Percentiles rank a stretch among this genome's conserved stretches.
Conservation (phyloP, 1,140 invertebrate species). For the Neuroterus valhalla region DNA sequence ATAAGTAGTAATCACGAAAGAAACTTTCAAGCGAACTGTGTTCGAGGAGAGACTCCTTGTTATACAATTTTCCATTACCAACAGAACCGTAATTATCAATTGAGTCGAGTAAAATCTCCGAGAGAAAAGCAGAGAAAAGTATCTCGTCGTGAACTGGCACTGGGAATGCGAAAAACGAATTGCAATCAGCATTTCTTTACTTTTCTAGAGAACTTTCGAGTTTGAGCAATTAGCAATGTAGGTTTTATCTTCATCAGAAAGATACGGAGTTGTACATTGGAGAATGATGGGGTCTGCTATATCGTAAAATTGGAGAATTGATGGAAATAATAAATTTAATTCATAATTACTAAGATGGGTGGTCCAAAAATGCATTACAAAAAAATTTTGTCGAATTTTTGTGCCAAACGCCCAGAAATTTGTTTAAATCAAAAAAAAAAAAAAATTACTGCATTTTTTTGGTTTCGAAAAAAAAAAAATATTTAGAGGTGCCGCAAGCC, state of each 20-base stretch:
- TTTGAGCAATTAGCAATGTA: constrained; percentile 4
- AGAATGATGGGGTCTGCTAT: no score
- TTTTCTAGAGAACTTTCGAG: constrained; percentile 1
- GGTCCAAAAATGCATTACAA: no score
- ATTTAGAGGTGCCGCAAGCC: no score
- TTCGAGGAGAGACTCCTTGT: not conserved
- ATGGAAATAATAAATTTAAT: no score
- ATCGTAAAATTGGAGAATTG: no score
- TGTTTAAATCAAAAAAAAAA: no score
- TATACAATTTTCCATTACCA: constrained; percentile 15
- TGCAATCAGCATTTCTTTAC: constrained; percentile 30
- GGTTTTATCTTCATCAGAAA: not conserved
- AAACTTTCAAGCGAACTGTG: not conserved
- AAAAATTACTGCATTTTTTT: no score
- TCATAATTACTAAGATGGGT: no score
- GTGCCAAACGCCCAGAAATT: no score
- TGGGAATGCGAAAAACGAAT: not conserved
- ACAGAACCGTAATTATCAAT: constrained; percentile 16
- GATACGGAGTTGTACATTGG: no score
- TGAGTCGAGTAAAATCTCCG: not conserved
- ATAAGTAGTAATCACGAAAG: not conserved
- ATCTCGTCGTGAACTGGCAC: constrained; percentile 3
- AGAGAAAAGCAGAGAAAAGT: constrained; percentile 20
- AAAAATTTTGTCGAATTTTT: no score
- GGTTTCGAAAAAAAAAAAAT: no score